Evolutionary conservation across 2,888 invertebrate genomes (phyloP).

Genomic region (Cylloceria caligata): DNA sequence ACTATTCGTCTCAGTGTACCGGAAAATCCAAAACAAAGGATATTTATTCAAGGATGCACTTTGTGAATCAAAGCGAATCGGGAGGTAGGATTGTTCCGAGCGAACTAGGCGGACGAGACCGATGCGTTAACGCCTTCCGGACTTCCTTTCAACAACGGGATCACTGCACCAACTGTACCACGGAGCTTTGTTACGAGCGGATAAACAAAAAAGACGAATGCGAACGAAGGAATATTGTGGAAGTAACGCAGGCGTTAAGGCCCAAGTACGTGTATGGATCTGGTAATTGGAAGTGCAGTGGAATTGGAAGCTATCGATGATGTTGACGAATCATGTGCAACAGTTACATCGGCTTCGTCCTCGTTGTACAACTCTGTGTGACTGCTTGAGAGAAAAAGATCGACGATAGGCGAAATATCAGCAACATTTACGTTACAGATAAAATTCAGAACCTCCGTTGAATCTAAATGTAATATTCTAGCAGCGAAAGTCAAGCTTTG

Average conservation of each 20-base stretch:
- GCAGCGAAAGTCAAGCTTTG: background rate
- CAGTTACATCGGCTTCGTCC: conserved; percentile 11
- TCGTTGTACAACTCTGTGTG: background rate
- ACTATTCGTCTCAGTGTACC: too few relatives aligned
- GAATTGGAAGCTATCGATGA: conserved; percentile 24
- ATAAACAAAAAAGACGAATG: conserved; percentile 12
- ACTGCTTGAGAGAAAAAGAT: conserved; percentile 8
- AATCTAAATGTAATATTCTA: background rate
- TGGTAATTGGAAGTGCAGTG: conserved; percentile 12
- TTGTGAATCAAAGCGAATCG: conserved; percentile 56
- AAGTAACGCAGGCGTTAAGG: conserved; percentile 41
- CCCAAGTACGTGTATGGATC: background rate
- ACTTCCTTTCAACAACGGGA: conserved; percentile 1
- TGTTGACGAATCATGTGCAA: conserved; percentile 1
- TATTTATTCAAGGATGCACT: conserved; percentile 55
- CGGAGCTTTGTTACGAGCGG: background rate
- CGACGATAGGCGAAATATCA: background rate
- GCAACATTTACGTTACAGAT: background rate
- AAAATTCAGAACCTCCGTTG: background rate
- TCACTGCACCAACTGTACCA: conserved; percentile 14
- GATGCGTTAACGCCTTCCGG: conserved; percentile 33
- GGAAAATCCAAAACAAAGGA: conserved; percentile 42
- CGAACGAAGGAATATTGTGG: conserved; percentile 44
- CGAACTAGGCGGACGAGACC: conserved; percentile 3
- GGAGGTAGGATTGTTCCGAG: conserved; percentile 13